Evolutionary conservation across 2,113 vertebrate species (phyloP), one percentile per base, ranked within the genome.

Genomic region (Catharus minimus): DNA sequence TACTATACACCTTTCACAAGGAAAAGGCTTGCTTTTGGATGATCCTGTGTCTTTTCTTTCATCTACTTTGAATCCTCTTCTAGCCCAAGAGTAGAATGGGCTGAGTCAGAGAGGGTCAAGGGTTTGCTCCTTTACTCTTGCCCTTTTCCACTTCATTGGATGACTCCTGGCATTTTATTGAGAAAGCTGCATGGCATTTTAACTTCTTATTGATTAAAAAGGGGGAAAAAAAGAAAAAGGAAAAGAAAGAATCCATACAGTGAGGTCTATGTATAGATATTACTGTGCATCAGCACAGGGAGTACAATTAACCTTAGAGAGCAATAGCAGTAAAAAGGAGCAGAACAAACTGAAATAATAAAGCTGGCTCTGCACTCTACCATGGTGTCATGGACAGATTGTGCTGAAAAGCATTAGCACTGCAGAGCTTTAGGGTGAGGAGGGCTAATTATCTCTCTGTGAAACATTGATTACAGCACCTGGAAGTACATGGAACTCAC

Each of bases 251-350:
- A 86, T 95, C 80, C 69, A 57, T 93, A 79, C 19, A 57, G 53
- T 62, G 74, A 78, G 55, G 77, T 87, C 71, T 93, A 36, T 89
- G 75, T 91, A 88, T 74, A 96, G 86, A 93, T 89, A 86, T 30
- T 38, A 77, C 47, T 73, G 88, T 92, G 93, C 65, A 91, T 89
- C 93, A 92, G 82, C 67, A 79, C 65, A 75, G 60, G 80, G 91
- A 94, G 85, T 74, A 95, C 83, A 95, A 94, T 95, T 95, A 95
- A 95, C 94, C 93, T 94, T 28, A 94, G 89, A 91, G 58, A 87
- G 83, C 91, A 84, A 71, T 46, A 94, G 77, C 75, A 82, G 83
- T 85, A 90, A 88, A 91, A 95, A 94, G 69, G 77, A 92, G 72
- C 79, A 83, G 86, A 90, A 81, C 62, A 90, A 92, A 90, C 88